Evolutionary conservation across 2,113 vertebrate species (phyloP).

Genomic region (Burhinus oedicnemus): DNA sequence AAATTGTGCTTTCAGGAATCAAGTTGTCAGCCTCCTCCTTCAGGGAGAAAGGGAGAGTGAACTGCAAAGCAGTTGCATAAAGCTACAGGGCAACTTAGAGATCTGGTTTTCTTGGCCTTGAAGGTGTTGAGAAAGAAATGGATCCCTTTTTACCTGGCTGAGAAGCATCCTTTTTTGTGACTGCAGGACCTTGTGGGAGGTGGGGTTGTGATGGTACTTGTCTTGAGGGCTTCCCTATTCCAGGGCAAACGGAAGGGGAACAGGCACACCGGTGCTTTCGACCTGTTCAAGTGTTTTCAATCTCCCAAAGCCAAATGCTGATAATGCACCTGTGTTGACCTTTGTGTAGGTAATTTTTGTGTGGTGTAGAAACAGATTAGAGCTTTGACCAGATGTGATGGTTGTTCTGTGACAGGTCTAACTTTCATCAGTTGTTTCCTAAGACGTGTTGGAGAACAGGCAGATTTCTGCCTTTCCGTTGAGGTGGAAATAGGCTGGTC

Average conservation of each 20-base stretch:
- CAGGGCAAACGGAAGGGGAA: not conserved
- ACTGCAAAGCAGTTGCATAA: constrained; percentile 61
- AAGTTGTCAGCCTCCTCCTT: constrained; percentile 73
- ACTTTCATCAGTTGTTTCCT: not conserved
- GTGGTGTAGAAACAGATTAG: not conserved
- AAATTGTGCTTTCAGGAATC: constrained; percentile 80
- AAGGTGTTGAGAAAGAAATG: constrained; percentile 36
- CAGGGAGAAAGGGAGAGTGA: constrained; percentile 63
- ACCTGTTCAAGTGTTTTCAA: not conserved
- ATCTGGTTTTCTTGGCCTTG: constrained; percentile 67
- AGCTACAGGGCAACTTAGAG: constrained; percentile 61
- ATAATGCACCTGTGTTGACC: not conserved
- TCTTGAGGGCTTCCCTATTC: not conserved
- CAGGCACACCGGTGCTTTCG: rapidly evolving
- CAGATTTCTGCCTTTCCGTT: not conserved
- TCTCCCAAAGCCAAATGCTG: not conserved
- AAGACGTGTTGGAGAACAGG: not conserved
- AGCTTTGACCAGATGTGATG: not conserved
- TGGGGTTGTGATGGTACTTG: not conserved
- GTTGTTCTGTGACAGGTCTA: not conserved
- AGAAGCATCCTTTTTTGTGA: not conserved
- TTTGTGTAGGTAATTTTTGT: not conserved
- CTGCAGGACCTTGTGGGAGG: not conserved
- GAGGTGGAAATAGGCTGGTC: not conserved
- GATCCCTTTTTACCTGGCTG: constrained; percentile 36